These are phyloP conservation scores for Scaptomyza tumidula DNA, from an alignment of 2,888 invertebrate genomes.

Conservation along the genomic window DNA sequence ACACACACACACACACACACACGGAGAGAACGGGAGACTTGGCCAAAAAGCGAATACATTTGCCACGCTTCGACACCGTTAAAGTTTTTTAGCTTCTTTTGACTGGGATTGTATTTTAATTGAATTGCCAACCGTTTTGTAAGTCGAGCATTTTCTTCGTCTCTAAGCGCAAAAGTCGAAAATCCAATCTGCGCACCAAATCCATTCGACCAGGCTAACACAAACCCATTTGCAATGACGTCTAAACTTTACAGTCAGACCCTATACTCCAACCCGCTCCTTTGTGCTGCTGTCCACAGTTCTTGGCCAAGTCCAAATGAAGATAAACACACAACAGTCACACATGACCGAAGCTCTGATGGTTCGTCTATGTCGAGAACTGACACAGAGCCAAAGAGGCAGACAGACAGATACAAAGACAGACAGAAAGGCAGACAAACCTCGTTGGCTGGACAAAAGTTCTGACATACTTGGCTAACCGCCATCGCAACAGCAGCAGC, in stretches of 20 bases:
- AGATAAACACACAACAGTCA: conserved; percentile 71
- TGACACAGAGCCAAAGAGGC: conserved; percentile 15
- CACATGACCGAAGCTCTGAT: conserved; percentile 45
- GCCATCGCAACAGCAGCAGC: conserved; percentile 45
- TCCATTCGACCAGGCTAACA: conserved; percentile 50
- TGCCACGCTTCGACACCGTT: conserved; percentile 51
- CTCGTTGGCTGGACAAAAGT: conserved; percentile 35
- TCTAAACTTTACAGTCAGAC: conserved; percentile 50
- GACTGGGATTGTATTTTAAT: conserved; percentile 53
- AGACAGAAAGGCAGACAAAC: conserved; percentile 3
- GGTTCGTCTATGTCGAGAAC: conserved; percentile 15
- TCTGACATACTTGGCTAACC: conserved; percentile 75
- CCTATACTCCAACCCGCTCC: not conserved
- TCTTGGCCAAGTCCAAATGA: conserved; percentile 54
- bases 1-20: conserved; percentile 28
- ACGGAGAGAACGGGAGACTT: not conserved
- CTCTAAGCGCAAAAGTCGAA: conserved; percentile 47
- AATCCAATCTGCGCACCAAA: conserved; percentile 68
- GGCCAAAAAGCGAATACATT: conserved; percentile 15
- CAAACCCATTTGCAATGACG: conserved; percentile 57
- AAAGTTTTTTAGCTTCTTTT: conserved; percentile 26
- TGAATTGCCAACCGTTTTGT: conserved; percentile 60
- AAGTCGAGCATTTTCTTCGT: conserved; percentile 12
- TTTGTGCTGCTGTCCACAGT: not conserved
- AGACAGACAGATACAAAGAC: conserved; percentile 10